Percentiles rank a stretch among this genome's conserved stretches.
Conservation (phyloP, 2,888 invertebrate genomes). For the Liodrosophila aerea region DNA sequence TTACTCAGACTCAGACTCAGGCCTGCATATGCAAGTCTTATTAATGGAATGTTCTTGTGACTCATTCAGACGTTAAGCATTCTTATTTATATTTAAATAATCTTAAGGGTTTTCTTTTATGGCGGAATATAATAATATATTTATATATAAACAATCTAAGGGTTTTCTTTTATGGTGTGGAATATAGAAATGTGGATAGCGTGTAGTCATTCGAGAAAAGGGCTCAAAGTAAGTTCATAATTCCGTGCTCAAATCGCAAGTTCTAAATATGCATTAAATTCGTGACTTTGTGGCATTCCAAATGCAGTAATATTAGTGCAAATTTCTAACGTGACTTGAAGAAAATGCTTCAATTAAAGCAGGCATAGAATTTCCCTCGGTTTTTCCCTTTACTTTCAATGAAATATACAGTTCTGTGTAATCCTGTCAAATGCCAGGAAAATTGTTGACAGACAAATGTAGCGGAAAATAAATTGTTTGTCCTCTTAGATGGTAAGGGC, state of each 20-base stretch:
- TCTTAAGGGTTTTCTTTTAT: background rate
- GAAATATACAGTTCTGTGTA: constrained; percentile 40
- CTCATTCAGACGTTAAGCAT: background rate
- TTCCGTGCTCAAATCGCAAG: background rate
- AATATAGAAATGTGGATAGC: too few species aligned
- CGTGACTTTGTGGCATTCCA: constrained; percentile 31
- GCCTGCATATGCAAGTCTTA: background rate
- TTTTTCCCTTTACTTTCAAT: constrained; percentile 13
- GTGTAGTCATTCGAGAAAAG: background rate
- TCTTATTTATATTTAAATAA: background rate
- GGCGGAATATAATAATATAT: background rate
- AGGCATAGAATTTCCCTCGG: constrained; percentile 11
- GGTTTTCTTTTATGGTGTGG: background rate
- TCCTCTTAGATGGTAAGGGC: constrained; percentile 13
- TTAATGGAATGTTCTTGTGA: background rate
- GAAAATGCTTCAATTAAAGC: constrained; percentile 3
- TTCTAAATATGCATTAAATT: constrained; percentile 7
- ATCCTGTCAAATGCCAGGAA: constrained; percentile 48
- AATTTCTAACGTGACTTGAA: constrained; percentile 35
- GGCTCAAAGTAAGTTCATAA: background rate
- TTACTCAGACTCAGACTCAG: background rate
- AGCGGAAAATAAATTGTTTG: constrained; percentile 34
- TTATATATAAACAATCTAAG: background rate
- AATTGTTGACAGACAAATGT: constrained; percentile 55
- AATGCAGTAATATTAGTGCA: constrained; percentile 6